Evolutionary conservation across 2,888 invertebrate species (phyloP), one percentile per base, ranked within the genome.

Genomic region (Mycalesis mineus): DNA sequence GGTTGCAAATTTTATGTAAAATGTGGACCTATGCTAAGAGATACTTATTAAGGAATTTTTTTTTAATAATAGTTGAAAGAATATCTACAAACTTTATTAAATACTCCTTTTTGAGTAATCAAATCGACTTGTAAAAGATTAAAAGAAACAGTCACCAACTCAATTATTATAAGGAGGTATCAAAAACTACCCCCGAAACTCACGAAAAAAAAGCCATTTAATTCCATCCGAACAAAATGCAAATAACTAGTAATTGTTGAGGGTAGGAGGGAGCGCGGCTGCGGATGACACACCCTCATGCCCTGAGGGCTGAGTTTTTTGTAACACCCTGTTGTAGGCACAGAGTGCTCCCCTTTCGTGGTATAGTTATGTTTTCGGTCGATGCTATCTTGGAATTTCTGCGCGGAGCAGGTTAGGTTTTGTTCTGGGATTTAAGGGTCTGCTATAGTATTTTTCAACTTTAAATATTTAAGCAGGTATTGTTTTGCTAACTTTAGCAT

Each of bases 221-320:
- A 52, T 63, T 57, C 58, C 57, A 52, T 37, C 55, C 61, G 61
- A 61, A 58, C 69, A 65, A 75, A 74, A 76, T 75, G 76, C 77
- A 76, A 77, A 79, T 77, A 73, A 72, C 72, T 67, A 67, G 78
- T 81, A 81, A 82, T 82, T 81, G 82, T 81, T 80, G 77, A 76
- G 77, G 80, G 63, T 61, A 58, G 80, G 63, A 58, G 56, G 73
- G 69, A 11, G 68, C 65, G 62, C 75, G 75, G 73, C 77, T 84
- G 84, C 71, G 61, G 61, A 61, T 84, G 84, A 83, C 84, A 75
- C 77, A 63, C 72, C 80, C 82, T 68, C 56, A n/a, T 49, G 15
- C 15, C 51, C 50, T 48, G 47, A 22, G 61, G 52, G 45, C 68
- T 77, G 78, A 75, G 74, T 83, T 85, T 85, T 85, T 85, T 84